Evolutionary conservation across 2,888 invertebrate genomes (phyloP).

Genomic region (Micropterix aruncella): DNA sequence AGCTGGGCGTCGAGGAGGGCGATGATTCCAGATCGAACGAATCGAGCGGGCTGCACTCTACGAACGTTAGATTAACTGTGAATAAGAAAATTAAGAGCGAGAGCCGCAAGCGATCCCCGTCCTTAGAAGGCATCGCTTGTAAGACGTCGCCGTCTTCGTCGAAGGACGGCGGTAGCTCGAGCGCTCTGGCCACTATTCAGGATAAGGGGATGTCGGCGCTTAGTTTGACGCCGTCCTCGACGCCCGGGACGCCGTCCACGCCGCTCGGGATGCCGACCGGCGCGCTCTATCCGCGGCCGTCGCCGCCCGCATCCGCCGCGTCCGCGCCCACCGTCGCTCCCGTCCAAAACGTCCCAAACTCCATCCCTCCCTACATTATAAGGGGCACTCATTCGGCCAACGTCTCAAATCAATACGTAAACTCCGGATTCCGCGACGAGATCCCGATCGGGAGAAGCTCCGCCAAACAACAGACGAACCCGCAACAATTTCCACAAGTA

Average conservation of each 20-base stretch:
- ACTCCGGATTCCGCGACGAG: slow-evolving; percentile 13
- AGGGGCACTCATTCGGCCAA: slow-evolving; percentile 27
- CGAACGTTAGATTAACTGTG: slow-evolving; percentile 35
- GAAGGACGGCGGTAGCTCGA: slow-evolving; percentile 33
- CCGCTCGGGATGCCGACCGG: slow-evolving; percentile 34
- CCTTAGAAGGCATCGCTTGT: slow-evolving; percentile 32
- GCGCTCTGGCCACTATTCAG: slow-evolving; percentile 24
- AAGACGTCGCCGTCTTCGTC: slow-evolving; percentile 40
- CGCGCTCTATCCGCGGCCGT: slow-evolving; percentile 49
- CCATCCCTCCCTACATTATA: slow-evolving; percentile 42
- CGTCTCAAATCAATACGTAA: slow-evolving; percentile 23
- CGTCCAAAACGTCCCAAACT: slow-evolving; percentile 41
- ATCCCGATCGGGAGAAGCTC: slow-evolving; percentile 13
- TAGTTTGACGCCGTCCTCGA: slow-evolving; percentile 46
- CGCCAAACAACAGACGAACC: slow-evolving; percentile 13
- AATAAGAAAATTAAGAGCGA: slow-evolving; percentile 38
- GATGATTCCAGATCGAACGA: slow-evolving; percentile 64
- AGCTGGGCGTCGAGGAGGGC: slow-evolving; percentile 57
- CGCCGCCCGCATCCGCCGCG: slow-evolving; percentile 50
- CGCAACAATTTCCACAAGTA: slow-evolving; percentile 19
- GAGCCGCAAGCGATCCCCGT: slow-evolving; percentile 38
- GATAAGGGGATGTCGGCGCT: slow-evolving; percentile 46
- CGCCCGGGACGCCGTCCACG: slow-evolving; percentile 47
- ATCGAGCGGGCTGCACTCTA: slow-evolving; percentile 39
- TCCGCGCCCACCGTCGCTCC: slow-evolving; percentile 36